phyloP scores from a whole-genome alignment of 2,797 vertebrate species.

The Syngnathus acus region DNA sequence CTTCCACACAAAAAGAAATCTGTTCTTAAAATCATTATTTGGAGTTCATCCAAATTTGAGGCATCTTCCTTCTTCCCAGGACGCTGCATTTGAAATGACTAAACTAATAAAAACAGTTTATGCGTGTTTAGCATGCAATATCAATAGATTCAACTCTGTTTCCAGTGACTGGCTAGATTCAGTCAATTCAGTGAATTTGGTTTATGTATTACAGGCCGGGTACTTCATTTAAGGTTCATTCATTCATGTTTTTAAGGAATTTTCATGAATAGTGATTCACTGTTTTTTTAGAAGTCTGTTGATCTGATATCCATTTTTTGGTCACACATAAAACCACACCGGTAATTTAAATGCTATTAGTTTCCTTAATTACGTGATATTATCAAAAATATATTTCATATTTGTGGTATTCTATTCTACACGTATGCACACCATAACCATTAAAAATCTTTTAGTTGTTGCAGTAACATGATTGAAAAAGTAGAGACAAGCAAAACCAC shows the following conservation, averaged over 20 bases:
- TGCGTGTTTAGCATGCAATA: conserved; percentile 13
- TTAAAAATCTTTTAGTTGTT: too few species aligned
- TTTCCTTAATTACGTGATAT: neutral
- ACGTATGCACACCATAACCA: neutral
- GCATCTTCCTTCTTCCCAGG: neutral
- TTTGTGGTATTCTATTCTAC: neutral
- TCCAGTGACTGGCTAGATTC: neutral
- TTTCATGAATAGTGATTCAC: conserved; percentile 45
- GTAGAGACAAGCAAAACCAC: neutral
- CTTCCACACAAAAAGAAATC: neutral
- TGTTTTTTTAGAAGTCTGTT: conserved; percentile 50
- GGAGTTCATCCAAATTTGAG: neutral
- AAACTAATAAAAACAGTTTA: neutral
- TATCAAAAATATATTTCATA: neutral
- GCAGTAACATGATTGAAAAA: neutral
- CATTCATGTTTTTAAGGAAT: conserved; percentile 47
- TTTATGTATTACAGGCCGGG: conserved; percentile 41
- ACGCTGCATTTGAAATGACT: neutral
- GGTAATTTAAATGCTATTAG: conserved; percentile 3
- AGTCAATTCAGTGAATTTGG: conserved; percentile 34
- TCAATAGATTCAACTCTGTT: neutral
- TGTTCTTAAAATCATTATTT: neutral
- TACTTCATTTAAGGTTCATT: conserved; percentile 30
- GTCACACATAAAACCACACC: neutral
- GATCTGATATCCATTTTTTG: conserved; percentile 49